phyloP scores from a whole-genome alignment of 1,140 invertebrate genomes.

The Lanistes nyassanus region DNA sequence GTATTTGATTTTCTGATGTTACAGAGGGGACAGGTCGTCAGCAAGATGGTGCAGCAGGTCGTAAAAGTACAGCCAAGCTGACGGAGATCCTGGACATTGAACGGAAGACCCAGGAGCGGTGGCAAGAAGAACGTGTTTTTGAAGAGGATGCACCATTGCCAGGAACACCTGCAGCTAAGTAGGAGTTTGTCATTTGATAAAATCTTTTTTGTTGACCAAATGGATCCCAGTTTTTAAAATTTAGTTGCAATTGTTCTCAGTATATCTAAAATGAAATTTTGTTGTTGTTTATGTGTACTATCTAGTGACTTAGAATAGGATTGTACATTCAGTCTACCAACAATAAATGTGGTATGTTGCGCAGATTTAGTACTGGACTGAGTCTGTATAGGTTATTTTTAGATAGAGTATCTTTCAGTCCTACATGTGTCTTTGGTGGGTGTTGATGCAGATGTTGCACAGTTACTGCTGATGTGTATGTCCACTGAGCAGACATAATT shows the following conservation, averaged over 20 bases:
- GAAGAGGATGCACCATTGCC: slow-evolving; percentile 80
- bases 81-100: slow-evolving; percentile 91
- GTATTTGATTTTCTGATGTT: no score
- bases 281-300: no score
- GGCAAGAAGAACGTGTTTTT: slow-evolving; percentile 82
- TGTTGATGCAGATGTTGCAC: background rate
- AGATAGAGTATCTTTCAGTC: background rate
- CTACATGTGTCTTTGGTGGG: background rate
- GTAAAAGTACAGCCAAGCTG: slow-evolving; percentile 94
- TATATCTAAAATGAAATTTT: no score
- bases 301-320: no score
- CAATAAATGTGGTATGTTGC: no score
- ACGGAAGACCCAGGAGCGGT: slow-evolving; percentile 80
- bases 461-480: no score
- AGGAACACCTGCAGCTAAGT: slow-evolving; percentile 56
- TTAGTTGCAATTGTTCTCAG: no score
- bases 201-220: background rate
- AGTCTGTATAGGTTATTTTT: no score
- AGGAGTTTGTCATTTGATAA: slow-evolving; percentile 25
- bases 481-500: no score
- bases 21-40: background rate
- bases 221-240: no score
- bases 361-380: no score
- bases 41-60: slow-evolving; percentile 68
- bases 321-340: no score